Conservation (phyloP, 2,888 invertebrate species). For the Priocnemis perturbator region DNA sequence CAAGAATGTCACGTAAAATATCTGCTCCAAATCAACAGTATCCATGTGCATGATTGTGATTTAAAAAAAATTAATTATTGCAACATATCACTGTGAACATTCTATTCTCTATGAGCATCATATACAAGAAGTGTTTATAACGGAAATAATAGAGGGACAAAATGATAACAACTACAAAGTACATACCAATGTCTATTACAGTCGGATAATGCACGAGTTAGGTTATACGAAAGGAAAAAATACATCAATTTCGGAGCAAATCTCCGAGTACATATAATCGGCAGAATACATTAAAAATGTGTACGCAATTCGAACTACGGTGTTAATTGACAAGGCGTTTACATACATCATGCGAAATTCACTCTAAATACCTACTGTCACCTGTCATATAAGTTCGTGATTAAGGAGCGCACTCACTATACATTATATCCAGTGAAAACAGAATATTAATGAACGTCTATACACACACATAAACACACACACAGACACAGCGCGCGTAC, state of each 20-base stretch:
- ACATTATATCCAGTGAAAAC: not conserved
- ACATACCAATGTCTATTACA: not conserved
- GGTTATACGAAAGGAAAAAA: not conserved
- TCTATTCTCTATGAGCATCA: too few species aligned
- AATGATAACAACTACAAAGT: not conserved
- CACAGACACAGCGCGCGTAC: too few species aligned
- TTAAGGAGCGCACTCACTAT: not conserved
- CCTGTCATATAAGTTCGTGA: not conserved
- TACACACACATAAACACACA: not conserved
- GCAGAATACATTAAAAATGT: not conserved
- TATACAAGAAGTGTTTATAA: too few species aligned
- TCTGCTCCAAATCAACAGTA: too few species aligned
- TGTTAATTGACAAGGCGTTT: too few species aligned
- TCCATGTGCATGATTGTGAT: too few species aligned
- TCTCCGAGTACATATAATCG: not conserved
- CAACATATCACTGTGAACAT: too few species aligned
- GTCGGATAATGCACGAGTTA: not conserved
- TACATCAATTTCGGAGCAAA: not conserved
- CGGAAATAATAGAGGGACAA: not conserved
- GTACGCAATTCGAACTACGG: not conserved
- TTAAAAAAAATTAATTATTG: too few species aligned
- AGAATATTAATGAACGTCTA: not conserved
- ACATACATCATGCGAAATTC: not conserved
- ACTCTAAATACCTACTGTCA: conserved; percentile 1
- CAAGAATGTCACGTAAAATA: too few species aligned